Evolutionary conservation across 2,113 vertebrate species (phyloP).

Genomic region (Cyprinodon brontotheroides): DNA sequence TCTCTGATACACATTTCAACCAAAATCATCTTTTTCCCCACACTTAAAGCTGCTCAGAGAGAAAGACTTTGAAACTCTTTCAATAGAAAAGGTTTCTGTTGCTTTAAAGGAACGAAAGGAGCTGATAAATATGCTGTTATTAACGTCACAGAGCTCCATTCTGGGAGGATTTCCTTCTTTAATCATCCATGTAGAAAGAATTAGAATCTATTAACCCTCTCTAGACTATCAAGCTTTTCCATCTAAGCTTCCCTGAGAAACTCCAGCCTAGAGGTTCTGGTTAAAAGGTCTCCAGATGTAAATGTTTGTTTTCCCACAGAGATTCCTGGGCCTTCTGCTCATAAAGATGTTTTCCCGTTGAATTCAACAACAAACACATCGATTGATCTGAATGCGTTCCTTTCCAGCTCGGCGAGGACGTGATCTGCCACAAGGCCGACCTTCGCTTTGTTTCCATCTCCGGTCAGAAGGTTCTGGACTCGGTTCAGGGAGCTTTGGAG

Average conservation of each 20-base stretch:
- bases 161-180: conserved; percentile 7
- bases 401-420: conserved; percentile 87
- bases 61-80: too few species aligned
- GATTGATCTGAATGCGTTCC: not conserved
- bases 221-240: conserved; percentile 9
- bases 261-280: not conserved
- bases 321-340: not conserved
- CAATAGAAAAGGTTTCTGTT: not conserved
- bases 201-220: conserved; percentile 13
- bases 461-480: conserved; percentile 93
- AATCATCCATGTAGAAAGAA: conserved; percentile 20
- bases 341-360: not conserved
- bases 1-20: too few species aligned
- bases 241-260: conserved; percentile 18
- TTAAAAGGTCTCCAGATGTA: not conserved
- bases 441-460: conserved; percentile 95
- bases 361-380: not conserved
- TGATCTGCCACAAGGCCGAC: conserved; percentile 98
- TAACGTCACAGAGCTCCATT: not conserved
- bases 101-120: conserved; percentile 17
- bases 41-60: too few species aligned
- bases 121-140: conserved; percentile 15
- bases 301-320: conserved; percentile 7
- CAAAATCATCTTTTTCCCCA: too few species aligned
- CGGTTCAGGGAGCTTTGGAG: conserved; percentile 73